A percentile compares a stretch with the other conserved stretches of the same genome.
These are phyloP conservation scores for Clarias fuscus DNA, from an alignment of 2,797 vertebrate species.

Conservation along the genomic window DNA sequence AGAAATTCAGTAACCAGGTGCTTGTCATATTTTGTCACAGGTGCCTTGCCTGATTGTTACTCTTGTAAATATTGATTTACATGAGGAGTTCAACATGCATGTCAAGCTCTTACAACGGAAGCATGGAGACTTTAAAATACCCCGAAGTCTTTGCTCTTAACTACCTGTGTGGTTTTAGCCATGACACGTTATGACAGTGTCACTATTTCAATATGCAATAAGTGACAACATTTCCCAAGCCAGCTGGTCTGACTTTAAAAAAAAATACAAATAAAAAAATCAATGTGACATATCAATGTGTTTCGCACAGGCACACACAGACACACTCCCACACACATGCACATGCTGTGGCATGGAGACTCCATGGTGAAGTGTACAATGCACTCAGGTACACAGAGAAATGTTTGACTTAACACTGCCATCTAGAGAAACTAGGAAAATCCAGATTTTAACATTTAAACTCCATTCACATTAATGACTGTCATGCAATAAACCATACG, in stretches of 20 bases:
- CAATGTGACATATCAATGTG: conserved; percentile 33
- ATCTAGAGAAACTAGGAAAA: conserved; percentile 73
- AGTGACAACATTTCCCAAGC: conserved; percentile 37
- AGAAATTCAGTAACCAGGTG: conserved; percentile 28
- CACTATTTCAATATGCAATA: conserved; percentile 32
- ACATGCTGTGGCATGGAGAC: neutral
- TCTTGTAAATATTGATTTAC: conserved; percentile 37
- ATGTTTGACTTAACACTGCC: conserved; percentile 80
- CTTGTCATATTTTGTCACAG: conserved; percentile 41
- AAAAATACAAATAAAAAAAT: conserved; percentile 22
- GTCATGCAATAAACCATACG: conserved; percentile 30
- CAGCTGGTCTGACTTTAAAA: neutral
- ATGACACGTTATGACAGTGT: conserved; percentile 22
- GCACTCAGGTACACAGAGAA: conserved; percentile 47
- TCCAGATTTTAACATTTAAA: conserved; percentile 37
- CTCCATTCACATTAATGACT: conserved; percentile 38
- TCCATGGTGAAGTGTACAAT: conserved; percentile 25
- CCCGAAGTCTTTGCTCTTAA: conserved; percentile 18
- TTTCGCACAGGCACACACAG: conserved; percentile 18
- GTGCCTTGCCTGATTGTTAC: conserved; percentile 31
- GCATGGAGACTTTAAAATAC: neutral
- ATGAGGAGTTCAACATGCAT: conserved; percentile 9
- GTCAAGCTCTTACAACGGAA: conserved; percentile 16
- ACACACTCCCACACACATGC: conserved; percentile 26
- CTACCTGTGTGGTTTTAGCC: conserved; percentile 18